Conservation (phyloP, 1,140 invertebrate species). For the Diorhabda elongata region DNA sequence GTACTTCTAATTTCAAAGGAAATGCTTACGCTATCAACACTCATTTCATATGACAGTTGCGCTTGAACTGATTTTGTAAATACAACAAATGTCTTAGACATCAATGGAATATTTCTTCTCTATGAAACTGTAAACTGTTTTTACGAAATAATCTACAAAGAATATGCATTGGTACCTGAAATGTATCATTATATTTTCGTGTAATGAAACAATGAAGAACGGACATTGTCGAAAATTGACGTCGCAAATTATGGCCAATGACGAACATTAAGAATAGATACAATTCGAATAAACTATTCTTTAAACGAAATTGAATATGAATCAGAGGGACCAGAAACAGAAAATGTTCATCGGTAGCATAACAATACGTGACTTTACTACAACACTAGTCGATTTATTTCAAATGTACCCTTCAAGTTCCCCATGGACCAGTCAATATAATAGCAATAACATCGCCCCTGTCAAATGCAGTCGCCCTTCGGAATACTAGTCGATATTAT, state of each 20-base stretch:
- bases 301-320: conserved; percentile 41
- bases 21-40: no score
- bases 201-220: no score
- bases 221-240: not conserved
- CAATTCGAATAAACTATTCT: conserved; percentile 16
- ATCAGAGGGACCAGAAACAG: conserved; percentile 33
- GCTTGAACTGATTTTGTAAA: no score
- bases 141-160: no score
- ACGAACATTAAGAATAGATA: not conserved
- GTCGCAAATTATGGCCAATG: not conserved
- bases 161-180: no score
- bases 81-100: no score
- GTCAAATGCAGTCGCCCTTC: conserved; percentile 32
- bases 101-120: no score
- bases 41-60: no score
- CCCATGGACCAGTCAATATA: conserved; percentile 47
- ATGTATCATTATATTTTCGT: no score
- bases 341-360: conserved; percentile 39
- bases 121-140: no score
- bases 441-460: conserved; percentile 45
- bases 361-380: conserved; percentile 40
- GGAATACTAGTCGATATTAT: conserved; percentile 14
- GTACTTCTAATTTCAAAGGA: no score
- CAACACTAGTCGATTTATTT: conserved; percentile 44
- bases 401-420: conserved; percentile 40